A percentile compares a stretch with the other conserved stretches of the same genome.
Evolutionary conservation across 2,113 vertebrate species (phyloP).

Genomic region (Copsychus sechellarum): DNA sequence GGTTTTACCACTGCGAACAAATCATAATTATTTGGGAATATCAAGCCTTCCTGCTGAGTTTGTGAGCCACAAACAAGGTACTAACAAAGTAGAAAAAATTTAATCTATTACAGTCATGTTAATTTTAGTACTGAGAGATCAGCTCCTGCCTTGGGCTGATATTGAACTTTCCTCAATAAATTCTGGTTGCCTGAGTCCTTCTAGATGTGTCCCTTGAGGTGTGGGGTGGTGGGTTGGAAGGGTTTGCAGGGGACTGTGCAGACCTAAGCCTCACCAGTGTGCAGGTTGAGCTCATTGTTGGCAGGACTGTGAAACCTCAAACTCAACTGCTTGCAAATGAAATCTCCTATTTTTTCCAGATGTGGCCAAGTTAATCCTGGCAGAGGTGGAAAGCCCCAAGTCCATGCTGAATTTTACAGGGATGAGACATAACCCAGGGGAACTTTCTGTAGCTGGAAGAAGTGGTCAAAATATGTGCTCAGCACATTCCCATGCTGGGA

Average conservation of each 20-base stretch:
- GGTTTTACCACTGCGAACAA: not conserved
- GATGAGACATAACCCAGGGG: not conserved
- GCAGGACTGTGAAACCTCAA: not conserved
- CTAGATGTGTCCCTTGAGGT: not conserved
- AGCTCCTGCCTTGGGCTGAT: not conserved
- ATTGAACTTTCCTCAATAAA: slow-evolving; percentile 39
- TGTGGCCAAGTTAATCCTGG: not conserved
- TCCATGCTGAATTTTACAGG: not conserved
- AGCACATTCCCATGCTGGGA: not conserved
- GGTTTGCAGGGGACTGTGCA: not conserved
- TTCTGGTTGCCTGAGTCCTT: not conserved
- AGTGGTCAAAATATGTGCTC: not conserved
- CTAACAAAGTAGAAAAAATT: not conserved
- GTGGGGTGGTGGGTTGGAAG: not conserved
- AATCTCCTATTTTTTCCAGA: not conserved
- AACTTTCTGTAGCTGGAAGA: not conserved
- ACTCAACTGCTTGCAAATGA: accelerated
- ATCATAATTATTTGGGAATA: not conserved
- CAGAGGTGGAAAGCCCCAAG: not conserved
- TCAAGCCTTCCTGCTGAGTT: slow-evolving; percentile 29
- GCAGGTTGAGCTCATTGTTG: not conserved
- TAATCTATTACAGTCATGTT: not conserved
- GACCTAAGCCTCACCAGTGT: accelerated
- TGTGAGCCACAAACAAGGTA: slow-evolving; percentile 5
- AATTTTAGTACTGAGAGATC: not conserved